phyloP scores from a whole-genome alignment of 2,113 vertebrate genomes.

The Nesospiza acunhae region DNA sequence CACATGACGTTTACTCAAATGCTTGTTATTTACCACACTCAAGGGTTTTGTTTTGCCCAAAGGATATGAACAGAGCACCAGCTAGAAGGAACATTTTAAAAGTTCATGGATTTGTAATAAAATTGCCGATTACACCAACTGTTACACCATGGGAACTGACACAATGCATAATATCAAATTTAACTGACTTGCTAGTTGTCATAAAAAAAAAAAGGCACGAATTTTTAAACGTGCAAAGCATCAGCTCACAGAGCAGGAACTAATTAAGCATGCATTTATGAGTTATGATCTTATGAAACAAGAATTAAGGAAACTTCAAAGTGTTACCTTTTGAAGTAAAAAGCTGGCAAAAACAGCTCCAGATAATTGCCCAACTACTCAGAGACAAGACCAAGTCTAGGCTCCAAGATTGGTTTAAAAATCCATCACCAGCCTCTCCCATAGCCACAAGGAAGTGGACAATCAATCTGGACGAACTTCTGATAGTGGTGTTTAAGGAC shows the following conservation, averaged over 20 bases:
- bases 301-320: conserved; percentile 56
- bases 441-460: background rate
- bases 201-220: background rate
- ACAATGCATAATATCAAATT: background rate
- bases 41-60: conserved; percentile 18
- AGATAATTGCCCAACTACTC: background rate
- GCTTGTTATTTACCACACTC: background rate
- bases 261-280: conserved; percentile 32
- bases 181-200: background rate
- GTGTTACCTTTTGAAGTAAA: conserved; percentile 42
- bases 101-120: conserved; percentile 30
- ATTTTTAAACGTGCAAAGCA: conserved; percentile 33
- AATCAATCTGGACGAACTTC: background rate
- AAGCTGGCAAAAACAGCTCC: conserved; percentile 8
- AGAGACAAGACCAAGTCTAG: background rate
- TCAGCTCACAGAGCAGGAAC: conserved; percentile 13
- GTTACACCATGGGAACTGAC: background rate
- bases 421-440: background rate
- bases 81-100: background rate
- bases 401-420: background rate
- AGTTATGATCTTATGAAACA: conserved; percentile 46
- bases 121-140: background rate
- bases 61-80: background rate
- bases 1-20: background rate
- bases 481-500: conserved; percentile 4